Conservation (phyloP, 2,888 invertebrate species). For the Nesidiocoris tenuis region DNA sequence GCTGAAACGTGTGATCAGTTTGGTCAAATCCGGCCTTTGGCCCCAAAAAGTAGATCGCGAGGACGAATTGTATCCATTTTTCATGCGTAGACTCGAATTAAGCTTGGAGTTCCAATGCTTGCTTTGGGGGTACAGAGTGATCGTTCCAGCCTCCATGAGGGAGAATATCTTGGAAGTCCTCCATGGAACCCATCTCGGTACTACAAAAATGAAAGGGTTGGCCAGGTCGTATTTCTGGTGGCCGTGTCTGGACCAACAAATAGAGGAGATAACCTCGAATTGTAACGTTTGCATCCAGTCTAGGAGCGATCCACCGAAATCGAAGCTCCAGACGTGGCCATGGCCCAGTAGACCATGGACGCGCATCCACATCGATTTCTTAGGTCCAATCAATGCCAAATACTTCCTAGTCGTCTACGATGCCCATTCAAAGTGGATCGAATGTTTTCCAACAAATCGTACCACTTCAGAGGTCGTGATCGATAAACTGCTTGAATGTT, state of each 20-base stretch:
- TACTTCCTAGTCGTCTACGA: conserved; percentile 27
- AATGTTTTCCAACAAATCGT: conserved; percentile 1
- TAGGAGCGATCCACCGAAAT: background rate
- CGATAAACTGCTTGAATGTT: conserved; percentile 5
- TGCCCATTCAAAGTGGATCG: conserved; percentile 34
- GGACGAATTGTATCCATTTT: background rate
- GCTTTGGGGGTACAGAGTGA: conserved; percentile 38
- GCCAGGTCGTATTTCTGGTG: conserved; percentile 17
- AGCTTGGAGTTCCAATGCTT: conserved; percentile 9
- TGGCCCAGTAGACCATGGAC: conserved; percentile 5
- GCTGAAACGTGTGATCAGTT: background rate
- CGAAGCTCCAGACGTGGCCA: background rate
- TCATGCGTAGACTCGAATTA: conserved; percentile 11
- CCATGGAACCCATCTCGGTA: conserved; percentile 46
- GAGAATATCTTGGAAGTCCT: conserved; percentile 20
- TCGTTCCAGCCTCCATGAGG: conserved; percentile 9
- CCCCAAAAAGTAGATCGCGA: background rate
- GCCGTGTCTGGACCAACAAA: background rate
- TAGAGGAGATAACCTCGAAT: background rate
- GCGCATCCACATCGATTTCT: background rate
- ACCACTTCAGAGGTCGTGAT: conserved; percentile 14
- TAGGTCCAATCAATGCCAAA: background rate
- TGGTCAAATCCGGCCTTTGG: background rate
- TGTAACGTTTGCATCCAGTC: conserved; percentile 6
- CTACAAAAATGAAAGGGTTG: conserved; percentile 1